phyloP scores from a whole-genome alignment of 1,140 invertebrate genomes.

The Phymorhynchus buccinoides region DNA sequence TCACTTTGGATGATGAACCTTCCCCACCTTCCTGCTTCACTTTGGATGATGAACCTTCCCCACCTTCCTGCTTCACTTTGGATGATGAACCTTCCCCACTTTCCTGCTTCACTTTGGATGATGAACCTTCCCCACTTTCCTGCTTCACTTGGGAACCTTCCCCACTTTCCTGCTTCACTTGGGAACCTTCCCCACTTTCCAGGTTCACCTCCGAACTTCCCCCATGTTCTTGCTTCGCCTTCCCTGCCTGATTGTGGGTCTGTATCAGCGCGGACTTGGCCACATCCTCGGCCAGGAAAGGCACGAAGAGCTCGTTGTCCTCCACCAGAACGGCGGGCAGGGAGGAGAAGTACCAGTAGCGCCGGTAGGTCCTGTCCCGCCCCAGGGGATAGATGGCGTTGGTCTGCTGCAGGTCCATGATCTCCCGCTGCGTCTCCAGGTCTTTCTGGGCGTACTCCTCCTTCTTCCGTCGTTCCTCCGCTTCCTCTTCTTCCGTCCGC shows the following conservation, averaged over 20 bases:
- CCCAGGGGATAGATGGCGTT: conserved; percentile 79
- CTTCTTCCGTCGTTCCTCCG: conserved; percentile 71
- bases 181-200: conserved; percentile 32
- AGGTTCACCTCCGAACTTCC: conserved; percentile 83
- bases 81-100: too few relatives aligned
- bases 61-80: too few relatives aligned
- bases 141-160: too few relatives aligned
- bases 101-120: too few relatives aligned
- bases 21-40: too few relatives aligned
- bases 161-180: too few relatives aligned
- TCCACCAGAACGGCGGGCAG: conserved; percentile 82
- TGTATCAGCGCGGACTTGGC: too few relatives aligned
- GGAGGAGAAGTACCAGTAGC: conserved; percentile 88
- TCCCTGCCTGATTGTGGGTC: too few relatives aligned
- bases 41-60: too few relatives aligned
- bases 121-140: too few relatives aligned
- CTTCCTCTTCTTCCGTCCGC: conserved; percentile 64
- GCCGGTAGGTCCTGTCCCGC: conserved; percentile 86
- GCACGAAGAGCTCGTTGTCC: conserved; percentile 60
- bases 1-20: too few relatives aligned
- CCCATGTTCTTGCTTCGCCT: conserved; percentile 75
- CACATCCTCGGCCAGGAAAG: not conserved
- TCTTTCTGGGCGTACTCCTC: conserved; percentile 68
- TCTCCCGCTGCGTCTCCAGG: conserved; percentile 78
- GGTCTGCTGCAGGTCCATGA: conserved; percentile 74